These are phyloP conservation scores for Colletes latitarsis DNA, from an alignment of 1,140 invertebrate genomes.

Conservation along the genomic window DNA sequence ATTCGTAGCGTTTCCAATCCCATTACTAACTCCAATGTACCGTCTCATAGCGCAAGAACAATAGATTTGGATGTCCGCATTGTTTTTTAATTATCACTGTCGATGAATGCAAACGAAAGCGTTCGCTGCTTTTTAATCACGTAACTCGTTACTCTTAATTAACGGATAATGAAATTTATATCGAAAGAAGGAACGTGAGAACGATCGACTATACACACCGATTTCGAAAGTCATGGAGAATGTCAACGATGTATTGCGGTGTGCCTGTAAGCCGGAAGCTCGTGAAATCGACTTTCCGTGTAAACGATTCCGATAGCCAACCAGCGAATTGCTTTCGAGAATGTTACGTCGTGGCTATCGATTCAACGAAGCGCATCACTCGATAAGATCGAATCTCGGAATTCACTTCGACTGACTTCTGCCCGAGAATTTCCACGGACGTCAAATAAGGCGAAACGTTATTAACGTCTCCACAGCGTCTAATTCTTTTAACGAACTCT, in stretches of 20 bases:
- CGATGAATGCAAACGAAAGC: slow-evolving; percentile 33
- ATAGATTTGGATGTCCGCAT: not conserved
- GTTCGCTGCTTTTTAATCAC: slow-evolving; percentile 9
- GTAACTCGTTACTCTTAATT: slow-evolving; percentile 43
- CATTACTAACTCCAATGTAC: too few relatives aligned
- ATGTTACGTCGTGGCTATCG: not conserved
- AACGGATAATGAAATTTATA: slow-evolving; percentile 26
- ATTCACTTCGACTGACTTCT: not conserved
- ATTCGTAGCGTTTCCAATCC: not conserved
- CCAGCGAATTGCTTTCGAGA: slow-evolving; percentile 1
- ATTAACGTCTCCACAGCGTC: too few relatives aligned
- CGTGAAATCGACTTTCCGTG: slow-evolving; percentile 51
- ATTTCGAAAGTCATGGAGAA: slow-evolving; percentile 32
- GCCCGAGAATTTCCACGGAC: not conserved
- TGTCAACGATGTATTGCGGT: slow-evolving; percentile 12
- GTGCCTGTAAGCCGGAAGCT: slow-evolving; percentile 22
- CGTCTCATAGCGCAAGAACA: not conserved
- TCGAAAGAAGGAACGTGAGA: slow-evolving; percentile 23
- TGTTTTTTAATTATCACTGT: not conserved
- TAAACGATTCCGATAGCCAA: slow-evolving; percentile 29
- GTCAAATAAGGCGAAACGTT: not conserved
- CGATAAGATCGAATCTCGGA: slow-evolving; percentile 3
- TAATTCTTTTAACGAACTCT: too few relatives aligned
- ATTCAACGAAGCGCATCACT: slow-evolving; percentile 3
- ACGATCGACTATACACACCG: slow-evolving; percentile 9